phyloP scores from a whole-genome alignment of 2,888 invertebrate genomes.

The Yponomeuta evonymella region DNA sequence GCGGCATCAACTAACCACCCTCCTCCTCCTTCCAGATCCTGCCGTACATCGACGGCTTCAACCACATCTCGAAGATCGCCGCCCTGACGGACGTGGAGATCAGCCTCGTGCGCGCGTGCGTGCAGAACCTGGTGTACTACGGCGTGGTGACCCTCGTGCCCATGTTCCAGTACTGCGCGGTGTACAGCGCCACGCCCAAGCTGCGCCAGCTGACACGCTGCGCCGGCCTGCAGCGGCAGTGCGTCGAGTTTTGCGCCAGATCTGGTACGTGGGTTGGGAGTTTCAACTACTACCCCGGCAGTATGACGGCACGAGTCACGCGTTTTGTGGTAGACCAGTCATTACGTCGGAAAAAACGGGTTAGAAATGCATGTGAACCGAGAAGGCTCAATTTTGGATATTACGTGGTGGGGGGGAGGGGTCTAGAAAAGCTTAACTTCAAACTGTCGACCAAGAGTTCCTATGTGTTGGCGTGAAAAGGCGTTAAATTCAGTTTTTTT shows the following conservation, averaged over 20 bases:
- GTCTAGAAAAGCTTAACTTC: too few relatives aligned
- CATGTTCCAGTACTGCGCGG: constrained; percentile 88
- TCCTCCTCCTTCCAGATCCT: constrained; percentile 72
- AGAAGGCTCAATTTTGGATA: too few relatives aligned
- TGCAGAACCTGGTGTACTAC: constrained; percentile 87
- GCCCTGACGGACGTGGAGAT: constrained; percentile 87
- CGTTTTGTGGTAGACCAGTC: too few relatives aligned
- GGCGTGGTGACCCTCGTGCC: constrained; percentile 85
- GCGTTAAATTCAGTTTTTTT: too few relatives aligned
- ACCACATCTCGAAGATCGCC: constrained; percentile 87
- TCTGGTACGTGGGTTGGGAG: constrained; percentile 65
- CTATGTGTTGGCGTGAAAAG: too few relatives aligned
- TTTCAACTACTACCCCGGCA: constrained; percentile 18
- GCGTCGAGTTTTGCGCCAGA: constrained; percentile 81
- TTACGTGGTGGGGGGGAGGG: too few relatives aligned
- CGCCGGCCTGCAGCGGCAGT: constrained; percentile 80
- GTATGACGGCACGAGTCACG: too few relatives aligned
- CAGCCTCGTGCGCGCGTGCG: constrained; percentile 86
- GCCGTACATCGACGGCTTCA: constrained; percentile 87
- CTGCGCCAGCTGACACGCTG: constrained; percentile 80
- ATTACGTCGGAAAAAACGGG: too few relatives aligned
- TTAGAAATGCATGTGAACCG: too few relatives aligned
- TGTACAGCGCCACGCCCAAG: constrained; percentile 85
- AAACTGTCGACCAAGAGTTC: too few relatives aligned
- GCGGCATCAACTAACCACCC: too few relatives aligned